Percentiles rank a stretch among this genome's conserved stretches.
Evolutionary conservation across 2,797 vertebrate species (phyloP).

Genomic region (Sphenodon punctatus): DNA sequence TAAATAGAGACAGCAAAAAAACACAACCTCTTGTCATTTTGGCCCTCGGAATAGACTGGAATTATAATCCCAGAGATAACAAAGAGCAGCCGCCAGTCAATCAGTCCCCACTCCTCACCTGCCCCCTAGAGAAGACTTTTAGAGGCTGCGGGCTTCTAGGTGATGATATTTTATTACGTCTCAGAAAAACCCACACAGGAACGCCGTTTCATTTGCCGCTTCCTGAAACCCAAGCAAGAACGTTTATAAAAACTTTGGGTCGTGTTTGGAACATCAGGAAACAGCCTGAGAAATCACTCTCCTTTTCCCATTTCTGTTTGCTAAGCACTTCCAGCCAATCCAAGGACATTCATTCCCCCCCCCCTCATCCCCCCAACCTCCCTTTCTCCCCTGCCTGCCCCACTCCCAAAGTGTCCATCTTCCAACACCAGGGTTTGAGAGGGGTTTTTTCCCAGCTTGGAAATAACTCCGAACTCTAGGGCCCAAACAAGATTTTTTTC

Average conservation of each 20-base stretch:
- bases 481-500: constrained; percentile 42
- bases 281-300: constrained; percentile 43
- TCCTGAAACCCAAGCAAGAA: constrained; percentile 69
- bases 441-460: constrained; percentile 18
- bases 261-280: constrained; percentile 61
- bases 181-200: constrained; percentile 39
- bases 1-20: neutral
- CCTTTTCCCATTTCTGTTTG: constrained; percentile 62
- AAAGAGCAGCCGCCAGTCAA: constrained; percentile 44
- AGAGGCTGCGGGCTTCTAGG: constrained; percentile 42
- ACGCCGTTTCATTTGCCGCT: constrained; percentile 65
- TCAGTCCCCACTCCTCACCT: constrained; percentile 41
- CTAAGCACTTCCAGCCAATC: constrained; percentile 44
- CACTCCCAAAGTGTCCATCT: neutral
- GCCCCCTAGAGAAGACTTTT: constrained; percentile 24
- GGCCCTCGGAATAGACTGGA: neutral
- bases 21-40: neutral
- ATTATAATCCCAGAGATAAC: constrained; percentile 52
- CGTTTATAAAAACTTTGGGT: constrained; percentile 63
- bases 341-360: constrained; percentile 37
- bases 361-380: too few species aligned
- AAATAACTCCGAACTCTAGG: neutral
- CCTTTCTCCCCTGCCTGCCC: neutral
- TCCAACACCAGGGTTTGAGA: constrained; percentile 24
- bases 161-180: constrained; percentile 62